Evolutionary conservation across 2,797 vertebrate genomes (phyloP).

Genomic region (Psittacula derbiana): DNA sequence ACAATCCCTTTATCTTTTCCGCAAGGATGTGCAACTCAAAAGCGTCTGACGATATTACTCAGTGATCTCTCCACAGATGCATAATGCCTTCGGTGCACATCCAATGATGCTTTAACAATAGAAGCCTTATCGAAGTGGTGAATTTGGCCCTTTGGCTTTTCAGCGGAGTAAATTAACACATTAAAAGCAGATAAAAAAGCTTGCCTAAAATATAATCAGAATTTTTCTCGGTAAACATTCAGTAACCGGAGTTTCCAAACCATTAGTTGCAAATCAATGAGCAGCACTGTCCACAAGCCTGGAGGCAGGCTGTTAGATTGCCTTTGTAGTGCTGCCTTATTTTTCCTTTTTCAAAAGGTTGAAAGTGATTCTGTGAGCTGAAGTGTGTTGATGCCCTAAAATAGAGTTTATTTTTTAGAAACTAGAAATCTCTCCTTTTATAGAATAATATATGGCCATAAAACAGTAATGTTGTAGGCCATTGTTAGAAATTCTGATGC

Average conservation of each 20-base stretch:
- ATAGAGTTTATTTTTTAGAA: not conserved
- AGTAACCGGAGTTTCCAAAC: not conserved
- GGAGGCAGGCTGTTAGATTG: not conserved
- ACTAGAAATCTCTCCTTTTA: not conserved
- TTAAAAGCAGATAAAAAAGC: constrained; percentile 57
- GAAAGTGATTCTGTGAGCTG: not conserved
- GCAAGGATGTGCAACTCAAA: constrained; percentile 1
- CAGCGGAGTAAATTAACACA: constrained; percentile 46
- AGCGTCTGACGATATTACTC: constrained; percentile 30
- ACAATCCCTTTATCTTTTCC: constrained; percentile 56
- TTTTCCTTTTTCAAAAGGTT: not conserved
- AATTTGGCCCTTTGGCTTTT: constrained; percentile 54
- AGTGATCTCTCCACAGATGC: constrained; percentile 18
- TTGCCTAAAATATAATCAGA: constrained; percentile 25
- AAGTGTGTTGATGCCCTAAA: not conserved
- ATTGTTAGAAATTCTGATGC: not conserved
- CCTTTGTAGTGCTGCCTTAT: constrained; percentile 30
- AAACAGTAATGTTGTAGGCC: not conserved
- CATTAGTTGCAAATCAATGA: not conserved
- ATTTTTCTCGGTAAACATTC: constrained; percentile 40
- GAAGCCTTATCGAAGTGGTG: constrained; percentile 33
- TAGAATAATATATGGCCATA: not conserved
- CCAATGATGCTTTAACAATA: constrained; percentile 8
- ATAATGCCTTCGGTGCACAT: constrained; percentile 37
- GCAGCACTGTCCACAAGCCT: constrained; percentile 15